A percentile compares a stretch with the other conserved stretches of the same genome.
These are phyloP conservation scores for Muschampia plurimacula DNA, from an alignment of 2,888 invertebrate genomes.

Conservation along the genomic window DNA sequence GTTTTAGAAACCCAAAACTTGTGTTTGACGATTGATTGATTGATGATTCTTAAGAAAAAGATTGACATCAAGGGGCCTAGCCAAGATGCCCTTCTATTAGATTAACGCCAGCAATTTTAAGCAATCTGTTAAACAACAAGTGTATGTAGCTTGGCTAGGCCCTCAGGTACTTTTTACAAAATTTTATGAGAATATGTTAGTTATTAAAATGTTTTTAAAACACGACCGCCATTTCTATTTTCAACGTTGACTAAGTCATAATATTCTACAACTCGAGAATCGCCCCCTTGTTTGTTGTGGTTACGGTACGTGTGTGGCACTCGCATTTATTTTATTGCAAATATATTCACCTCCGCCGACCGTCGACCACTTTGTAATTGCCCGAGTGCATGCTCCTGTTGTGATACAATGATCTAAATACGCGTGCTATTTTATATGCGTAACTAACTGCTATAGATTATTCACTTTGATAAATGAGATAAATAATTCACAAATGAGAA, in stretches of 20 bases:
- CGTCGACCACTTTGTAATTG: constrained; percentile 24
- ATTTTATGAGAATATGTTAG: no score
- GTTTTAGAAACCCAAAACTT: no score
- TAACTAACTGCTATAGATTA: constrained; percentile 1
- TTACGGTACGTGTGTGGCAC: constrained; percentile 52
- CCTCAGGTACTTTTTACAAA: no score
- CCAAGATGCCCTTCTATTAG: background rate
- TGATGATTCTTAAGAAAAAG: no score
- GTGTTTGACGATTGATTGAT: no score
- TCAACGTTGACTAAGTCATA: no score
- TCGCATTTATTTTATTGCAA: constrained; percentile 60
- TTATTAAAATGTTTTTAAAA: no score
- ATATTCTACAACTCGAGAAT: background rate
- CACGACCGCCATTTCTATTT: no score
- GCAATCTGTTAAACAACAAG: no score
- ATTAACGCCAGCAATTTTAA: no score
- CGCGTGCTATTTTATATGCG: background rate
- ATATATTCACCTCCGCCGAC: constrained; percentile 50
- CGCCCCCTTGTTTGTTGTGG: background rate
- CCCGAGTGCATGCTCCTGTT: background rate
- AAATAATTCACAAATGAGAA: background rate
- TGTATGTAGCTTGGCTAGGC: no score
- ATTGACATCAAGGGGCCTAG: background rate
- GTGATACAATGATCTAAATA: constrained; percentile 24
- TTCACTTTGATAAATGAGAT: constrained; percentile 1